Conservation (phyloP, 2,888 invertebrate species). For the Belgica antarctica region DNA sequence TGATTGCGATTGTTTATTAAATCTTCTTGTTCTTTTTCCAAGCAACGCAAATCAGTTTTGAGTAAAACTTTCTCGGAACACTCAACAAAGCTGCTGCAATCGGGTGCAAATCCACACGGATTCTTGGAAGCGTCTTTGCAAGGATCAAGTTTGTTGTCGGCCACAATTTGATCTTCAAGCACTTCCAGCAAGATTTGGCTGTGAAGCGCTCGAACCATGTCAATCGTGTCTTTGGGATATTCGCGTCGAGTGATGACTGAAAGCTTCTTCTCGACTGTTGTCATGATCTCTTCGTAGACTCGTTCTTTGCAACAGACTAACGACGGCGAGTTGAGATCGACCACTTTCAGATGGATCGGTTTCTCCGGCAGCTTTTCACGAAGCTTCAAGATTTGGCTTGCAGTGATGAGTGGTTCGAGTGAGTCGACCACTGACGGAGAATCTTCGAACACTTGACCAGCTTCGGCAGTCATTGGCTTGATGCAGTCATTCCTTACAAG, state of each 20-base stretch:
- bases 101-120: slow-evolving; percentile 50
- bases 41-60: too few species aligned
- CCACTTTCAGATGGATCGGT: neutral
- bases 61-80: neutral
- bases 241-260: neutral
- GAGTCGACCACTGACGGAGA: slow-evolving; percentile 29
- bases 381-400: neutral
- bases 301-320: slow-evolving; percentile 17
- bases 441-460: neutral
- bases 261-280: slow-evolving; percentile 1
- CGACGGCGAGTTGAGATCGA: slow-evolving; percentile 29
- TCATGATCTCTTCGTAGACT: slow-evolving; percentile 31
- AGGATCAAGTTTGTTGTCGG: too few species aligned
- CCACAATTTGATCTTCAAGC: neutral
- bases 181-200: slow-evolving; percentile 21
- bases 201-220: neutral
- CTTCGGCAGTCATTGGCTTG: slow-evolving; percentile 21
- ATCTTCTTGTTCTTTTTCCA: too few species aligned
- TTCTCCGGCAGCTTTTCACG: neutral
- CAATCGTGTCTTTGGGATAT: slow-evolving; percentile 1
- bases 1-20: too few species aligned
- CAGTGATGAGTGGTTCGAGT: neutral
- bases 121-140: too few species aligned
- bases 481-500: slow-evolving; percentile 9
- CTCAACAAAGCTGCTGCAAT: slow-evolving; percentile 44